phyloP scores from a whole-genome alignment of 2,797 vertebrate genomes.

The Gymnopithys bicolor region DNA sequence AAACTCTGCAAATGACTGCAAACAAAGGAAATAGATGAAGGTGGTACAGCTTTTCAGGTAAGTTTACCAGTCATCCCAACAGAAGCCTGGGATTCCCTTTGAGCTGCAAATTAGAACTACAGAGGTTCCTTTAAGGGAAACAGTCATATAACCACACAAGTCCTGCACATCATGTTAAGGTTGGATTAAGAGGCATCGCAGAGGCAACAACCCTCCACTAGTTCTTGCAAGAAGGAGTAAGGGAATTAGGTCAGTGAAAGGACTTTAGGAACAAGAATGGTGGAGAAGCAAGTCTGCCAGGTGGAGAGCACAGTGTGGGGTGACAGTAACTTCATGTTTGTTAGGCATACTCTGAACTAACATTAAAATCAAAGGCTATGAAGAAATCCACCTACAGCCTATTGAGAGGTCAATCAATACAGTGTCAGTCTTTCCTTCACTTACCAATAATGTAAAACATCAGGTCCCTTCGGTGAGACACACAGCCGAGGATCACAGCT shows the following conservation, averaged over 20 bases:
- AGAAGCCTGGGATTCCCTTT: background rate
- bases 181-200: background rate
- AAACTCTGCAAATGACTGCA: background rate
- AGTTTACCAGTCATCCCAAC: background rate
- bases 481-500: conserved; percentile 94
- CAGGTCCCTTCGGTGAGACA: conserved; percentile 95
- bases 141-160: background rate
- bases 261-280: background rate
- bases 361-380: background rate
- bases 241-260: background rate
- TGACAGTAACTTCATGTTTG: conserved; percentile 46
- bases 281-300: background rate
- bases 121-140: background rate
- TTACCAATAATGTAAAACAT: conserved; percentile 99
- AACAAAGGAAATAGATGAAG: conserved; percentile 10
- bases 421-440: conserved; percentile 69
- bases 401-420: background rate
- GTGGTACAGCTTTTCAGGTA: background rate
- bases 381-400: background rate
- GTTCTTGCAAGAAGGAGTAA: background rate
- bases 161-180: background rate
- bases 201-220: conserved; percentile 9
- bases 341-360: background rate
- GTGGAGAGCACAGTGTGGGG: background rate
- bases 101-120: background rate